Conservation (phyloP, 2,113 vertebrate genomes). For the Lucifuga dentata region DNA sequence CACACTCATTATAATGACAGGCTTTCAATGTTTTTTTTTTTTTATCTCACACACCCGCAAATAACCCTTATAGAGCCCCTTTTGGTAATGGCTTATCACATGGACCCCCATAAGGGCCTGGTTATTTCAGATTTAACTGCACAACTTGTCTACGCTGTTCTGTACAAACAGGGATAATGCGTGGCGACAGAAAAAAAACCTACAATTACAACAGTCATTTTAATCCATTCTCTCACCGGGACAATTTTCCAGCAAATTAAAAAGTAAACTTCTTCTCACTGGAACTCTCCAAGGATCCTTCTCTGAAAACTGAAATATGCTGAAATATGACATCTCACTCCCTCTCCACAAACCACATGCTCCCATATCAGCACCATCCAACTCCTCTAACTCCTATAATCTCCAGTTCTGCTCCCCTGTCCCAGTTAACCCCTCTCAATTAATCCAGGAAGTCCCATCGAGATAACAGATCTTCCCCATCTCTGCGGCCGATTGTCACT, state of each 20-base stretch:
- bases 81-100: no score
- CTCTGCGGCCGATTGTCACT: conserved; percentile 69
- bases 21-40: conserved; percentile 47
- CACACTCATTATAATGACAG: conserved; percentile 22
- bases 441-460: conserved; percentile 74
- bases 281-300: background rate
- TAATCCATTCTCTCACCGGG: no score
- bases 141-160: no score
- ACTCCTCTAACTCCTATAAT: conserved; percentile 29
- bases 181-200: no score
- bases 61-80: no score
- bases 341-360: background rate
- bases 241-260: background rate
- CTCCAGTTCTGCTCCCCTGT: conserved; percentile 29
- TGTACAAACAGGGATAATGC: no score
- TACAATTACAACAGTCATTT: no score
- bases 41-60: background rate
- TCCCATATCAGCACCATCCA: conserved; percentile 36
- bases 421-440: conserved; percentile 68
- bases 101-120: no score
- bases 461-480: conserved; percentile 72
- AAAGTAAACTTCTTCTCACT: background rate
- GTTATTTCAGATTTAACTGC: no score
- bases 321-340: conserved; percentile 8
- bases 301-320: conserved; percentile 33